Base-by-base conservation (phyloP, 64 coral and sea anemone genomes). In the Dendronephthya gigantea region DNA sequence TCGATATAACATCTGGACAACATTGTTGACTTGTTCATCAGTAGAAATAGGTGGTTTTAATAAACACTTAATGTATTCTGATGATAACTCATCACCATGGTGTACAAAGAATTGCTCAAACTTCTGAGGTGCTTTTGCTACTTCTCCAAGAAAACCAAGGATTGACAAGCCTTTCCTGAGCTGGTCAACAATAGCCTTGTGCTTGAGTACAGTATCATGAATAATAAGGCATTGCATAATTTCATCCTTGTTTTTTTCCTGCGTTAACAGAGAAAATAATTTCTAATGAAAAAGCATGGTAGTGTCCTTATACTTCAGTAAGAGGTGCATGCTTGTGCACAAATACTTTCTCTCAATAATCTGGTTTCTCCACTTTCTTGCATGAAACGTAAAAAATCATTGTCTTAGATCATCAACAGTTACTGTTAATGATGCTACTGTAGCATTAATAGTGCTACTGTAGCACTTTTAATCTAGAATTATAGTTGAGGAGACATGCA, bases 21-120 rank as follows among this genome's bases (percentile, higher is more conserved):
- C 83, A 84, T 79, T 85, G 69, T 92, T 85, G 13, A 25, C 68
- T 81, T 84, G 47, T 55, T 49, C 33, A 88, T 88, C 90, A 81
- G 23, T 62, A n/a, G 59, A 17, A 82, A 29, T 31, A 74, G 90
- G 82, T 62, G 68, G 66, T 59, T 84, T 88, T 48, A 92, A 65
- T n/a, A 88, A 82, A 48, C 41, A 49, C 68, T 81, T 84, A 28
- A 84, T 50, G 86, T 85, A 90, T 39, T 38, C 50, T 86, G 84
- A 27, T 81, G 72, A 50, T 43, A 90, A 40, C 49, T 81, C 68
- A 85, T 90, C 81, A 40, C 76, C 72, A 50, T 23, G 38, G 47
- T 87, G 90, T 35, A 88, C 90, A 88, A 91, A 84, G 15, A 87
- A 59, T 30, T 37, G 36, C 87, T 91, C 90, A 91, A 58, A 58